Conservation (phyloP, 1,140 invertebrate species). For the Cydia pomonella region DNA sequence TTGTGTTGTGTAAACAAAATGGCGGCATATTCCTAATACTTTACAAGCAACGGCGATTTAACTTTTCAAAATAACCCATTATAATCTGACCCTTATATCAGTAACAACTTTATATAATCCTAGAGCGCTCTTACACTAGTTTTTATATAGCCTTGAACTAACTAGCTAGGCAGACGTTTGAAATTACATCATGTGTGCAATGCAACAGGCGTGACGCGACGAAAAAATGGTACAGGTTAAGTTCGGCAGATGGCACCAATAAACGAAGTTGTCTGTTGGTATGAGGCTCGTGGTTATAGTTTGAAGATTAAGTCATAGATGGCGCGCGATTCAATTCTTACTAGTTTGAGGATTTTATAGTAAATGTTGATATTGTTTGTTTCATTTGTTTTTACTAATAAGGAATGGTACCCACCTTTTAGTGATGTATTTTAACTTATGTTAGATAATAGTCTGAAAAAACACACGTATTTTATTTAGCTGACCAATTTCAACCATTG, state of each 20-base stretch:
- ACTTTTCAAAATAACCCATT: background rate
- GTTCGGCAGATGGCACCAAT: slow-evolving; percentile 60
- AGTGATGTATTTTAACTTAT: no score
- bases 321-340: slow-evolving; percentile 45
- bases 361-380: no score
- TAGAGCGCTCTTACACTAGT: background rate
- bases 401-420: no score
- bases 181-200: slow-evolving; percentile 68
- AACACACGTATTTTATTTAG: no score
- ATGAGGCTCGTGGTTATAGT: background rate
- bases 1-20: slow-evolving; percentile 78
- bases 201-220: slow-evolving; percentile 77
- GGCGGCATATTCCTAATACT: background rate
- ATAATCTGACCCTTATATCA: background rate
- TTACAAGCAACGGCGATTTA: background rate
- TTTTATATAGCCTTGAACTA: background rate
- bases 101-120: background rate
- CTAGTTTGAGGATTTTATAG: background rate
- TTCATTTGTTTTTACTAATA: no score
- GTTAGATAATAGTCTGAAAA: no score
- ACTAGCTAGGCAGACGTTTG: background rate
- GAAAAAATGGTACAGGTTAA: slow-evolving; percentile 66
- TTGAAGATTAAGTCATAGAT: slow-evolving; percentile 45
- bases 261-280: background rate
- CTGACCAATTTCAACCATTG: no score